Base-by-base conservation (phyloP, 2,888 invertebrate species). In the Temnothorax unifasciatus region DNA sequence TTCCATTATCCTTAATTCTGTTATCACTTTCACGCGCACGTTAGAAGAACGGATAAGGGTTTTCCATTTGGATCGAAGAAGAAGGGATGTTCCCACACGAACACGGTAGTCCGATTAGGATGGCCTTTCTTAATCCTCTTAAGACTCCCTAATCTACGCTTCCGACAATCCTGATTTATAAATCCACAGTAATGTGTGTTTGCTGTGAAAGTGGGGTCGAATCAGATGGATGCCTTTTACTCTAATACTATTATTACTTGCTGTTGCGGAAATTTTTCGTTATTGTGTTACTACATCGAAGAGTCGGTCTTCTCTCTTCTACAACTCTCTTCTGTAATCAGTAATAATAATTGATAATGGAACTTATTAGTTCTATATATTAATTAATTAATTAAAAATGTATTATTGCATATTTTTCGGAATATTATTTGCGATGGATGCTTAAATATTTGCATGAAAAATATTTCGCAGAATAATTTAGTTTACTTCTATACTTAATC, bases 111-210 rank as follows among this genome's bases (percentile, higher is more conserved):
- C 86, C 84, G 88, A 89, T 90, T 91, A 90, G 83, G 69, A 79
- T 63, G 85, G 88, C 87, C 86, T 82, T 75, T 79, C 85, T 64
- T 86, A 75, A 90, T 91, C 89, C 90, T 88, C 86, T 88, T 90
- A 89, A 89, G 84, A 83, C 82, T 47, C 34, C 59, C 59, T 87
- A 86, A 88, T 84, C 87, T 82, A 68, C 61, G 50, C 86, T 74
- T 47, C 77, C 84, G 85, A 83, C 86, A 85, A 88, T 88, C 86
- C 71, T 82, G 83, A 85, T 88, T 86, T 85, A 85, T 85, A 73
- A 81, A 83, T 61, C 69, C 21, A 69, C 34, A 21, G 69, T 44
- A 34, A 52, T 54, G 66, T 25, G 29, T 82, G 64, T 85, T 85
- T 86, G 68, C 38, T 52, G 47, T 57, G 71, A 77, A 88, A 87